phyloP scores from a whole-genome alignment of 2,888 invertebrate species.

The Drosophila neotestacea region DNA sequence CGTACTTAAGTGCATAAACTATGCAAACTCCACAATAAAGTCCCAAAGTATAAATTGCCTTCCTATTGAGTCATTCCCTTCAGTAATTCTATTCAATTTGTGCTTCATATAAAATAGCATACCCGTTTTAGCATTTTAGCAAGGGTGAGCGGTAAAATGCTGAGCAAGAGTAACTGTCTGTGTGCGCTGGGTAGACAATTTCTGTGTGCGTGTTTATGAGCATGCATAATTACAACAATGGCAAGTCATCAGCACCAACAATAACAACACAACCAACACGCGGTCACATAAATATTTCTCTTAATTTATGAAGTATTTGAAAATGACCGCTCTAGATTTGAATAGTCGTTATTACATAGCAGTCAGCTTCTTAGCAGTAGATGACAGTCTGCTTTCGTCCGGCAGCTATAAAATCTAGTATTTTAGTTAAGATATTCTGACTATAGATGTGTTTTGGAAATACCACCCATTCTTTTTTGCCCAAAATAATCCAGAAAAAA shows the following conservation, averaged over 20 bases:
- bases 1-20: not conserved
- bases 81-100: not conserved
- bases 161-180: constrained; percentile 9
- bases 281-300: constrained; percentile 1
- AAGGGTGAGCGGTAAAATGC: constrained; percentile 11
- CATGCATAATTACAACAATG: constrained; percentile 29
- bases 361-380: constrained; percentile 1
- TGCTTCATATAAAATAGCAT: not conserved
- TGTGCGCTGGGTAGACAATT: constrained; percentile 3
- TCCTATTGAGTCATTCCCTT: not conserved
- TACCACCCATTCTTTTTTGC: too few species aligned
- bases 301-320: constrained; percentile 7
- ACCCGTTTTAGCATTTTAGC: not conserved
- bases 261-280: constrained; percentile 14
- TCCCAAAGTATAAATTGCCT: not conserved
- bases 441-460: too few species aligned
- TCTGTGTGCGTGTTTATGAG: constrained; percentile 16
- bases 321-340: not conserved
- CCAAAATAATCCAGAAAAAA: too few species aligned
- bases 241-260: not conserved
- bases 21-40: not conserved
- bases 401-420: not conserved
- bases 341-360: not conserved
- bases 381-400: constrained; percentile 5
- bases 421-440: not conserved